Percentiles rank a stretch among this genome's conserved stretches.
Evolutionary conservation across 2,113 vertebrate species (phyloP).

Genomic region (Stegastes partitus): DNA sequence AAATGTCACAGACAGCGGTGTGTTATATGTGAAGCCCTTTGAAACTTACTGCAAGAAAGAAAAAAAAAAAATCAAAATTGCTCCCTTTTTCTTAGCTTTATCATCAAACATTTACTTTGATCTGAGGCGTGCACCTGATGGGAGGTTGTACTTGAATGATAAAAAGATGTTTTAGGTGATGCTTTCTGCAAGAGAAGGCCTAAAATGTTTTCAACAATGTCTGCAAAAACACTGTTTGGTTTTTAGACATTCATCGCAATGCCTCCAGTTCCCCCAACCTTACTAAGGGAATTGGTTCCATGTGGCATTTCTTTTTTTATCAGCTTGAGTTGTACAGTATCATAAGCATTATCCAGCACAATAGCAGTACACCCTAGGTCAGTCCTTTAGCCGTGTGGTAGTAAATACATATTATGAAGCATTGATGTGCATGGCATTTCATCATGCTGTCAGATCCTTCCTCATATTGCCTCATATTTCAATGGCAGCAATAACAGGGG

Average conservation of each 20-base stretch:
- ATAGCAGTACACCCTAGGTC: conserved; percentile 20
- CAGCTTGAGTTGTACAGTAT: conserved; percentile 47
- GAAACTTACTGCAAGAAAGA: conserved; percentile 4
- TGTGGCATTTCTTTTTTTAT: conserved; percentile 20
- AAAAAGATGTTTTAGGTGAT: conserved; percentile 16
- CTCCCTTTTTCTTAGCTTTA: conserved; percentile 26
- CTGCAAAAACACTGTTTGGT: conserved; percentile 1
- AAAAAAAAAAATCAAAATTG: conserved; percentile 29
- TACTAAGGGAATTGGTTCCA: not conserved
- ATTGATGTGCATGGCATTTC: conserved; percentile 52
- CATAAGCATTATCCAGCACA: conserved; percentile 31
- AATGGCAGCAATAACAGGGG: not conserved
- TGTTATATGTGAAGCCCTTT: conserved; percentile 17
- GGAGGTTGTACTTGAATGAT: conserved; percentile 13
- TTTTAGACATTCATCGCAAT: not conserved
- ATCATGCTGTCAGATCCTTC: conserved; percentile 36
- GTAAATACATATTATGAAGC: conserved; percentile 22
- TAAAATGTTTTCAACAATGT: conserved; percentile 16
- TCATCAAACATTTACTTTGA: conserved; percentile 11
- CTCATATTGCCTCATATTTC: conserved; percentile 30
- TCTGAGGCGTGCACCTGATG: not conserved
- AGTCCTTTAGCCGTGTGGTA: not conserved
- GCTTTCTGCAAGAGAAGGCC: conserved; percentile 20
- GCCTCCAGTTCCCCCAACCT: not conserved
- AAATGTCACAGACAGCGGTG: conserved; percentile 6